These are phyloP conservation scores for Hyposoter didymator DNA, from an alignment of 2,888 invertebrate species.

Conservation along the genomic window DNA sequence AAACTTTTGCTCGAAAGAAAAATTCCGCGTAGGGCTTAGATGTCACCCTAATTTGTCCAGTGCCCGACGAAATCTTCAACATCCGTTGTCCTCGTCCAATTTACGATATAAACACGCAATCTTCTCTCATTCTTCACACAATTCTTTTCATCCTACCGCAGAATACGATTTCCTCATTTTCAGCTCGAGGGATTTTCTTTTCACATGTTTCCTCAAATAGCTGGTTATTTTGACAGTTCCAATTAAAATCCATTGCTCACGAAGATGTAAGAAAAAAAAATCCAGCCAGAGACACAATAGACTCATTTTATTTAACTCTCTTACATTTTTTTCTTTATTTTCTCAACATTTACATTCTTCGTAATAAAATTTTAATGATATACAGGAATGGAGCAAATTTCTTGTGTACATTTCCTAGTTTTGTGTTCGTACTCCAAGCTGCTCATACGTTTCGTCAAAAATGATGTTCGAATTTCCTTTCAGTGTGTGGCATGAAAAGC, in stretches of 20 bases:
- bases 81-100: slow-evolving; percentile 63
- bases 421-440: background rate
- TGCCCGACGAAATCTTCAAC: slow-evolving; percentile 46
- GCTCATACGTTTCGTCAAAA: slow-evolving; percentile 1
- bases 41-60: slow-evolving; percentile 80
- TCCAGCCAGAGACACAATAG: background rate
- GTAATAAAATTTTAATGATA: background rate
- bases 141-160: slow-evolving; percentile 22
- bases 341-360: background rate
- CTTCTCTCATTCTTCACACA: slow-evolving; percentile 58
- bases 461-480: slow-evolving; percentile 40
- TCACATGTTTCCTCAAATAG: background rate
- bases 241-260: background rate
- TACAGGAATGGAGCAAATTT: background rate
- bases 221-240: background rate
- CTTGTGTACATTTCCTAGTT: background rate
- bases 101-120: slow-evolving; percentile 66
- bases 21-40: slow-evolving; percentile 75
- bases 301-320: background rate
- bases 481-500: slow-evolving; percentile 8
- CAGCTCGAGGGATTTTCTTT: background rate
- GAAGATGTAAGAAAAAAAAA: background rate
- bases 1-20: slow-evolving; percentile 18
- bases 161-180: slow-evolving; percentile 12
- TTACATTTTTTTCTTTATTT: background rate